Evolutionary conservation across 2,797 vertebrate species (phyloP).

Genomic region (Arnoldichthys spilopterus): DNA sequence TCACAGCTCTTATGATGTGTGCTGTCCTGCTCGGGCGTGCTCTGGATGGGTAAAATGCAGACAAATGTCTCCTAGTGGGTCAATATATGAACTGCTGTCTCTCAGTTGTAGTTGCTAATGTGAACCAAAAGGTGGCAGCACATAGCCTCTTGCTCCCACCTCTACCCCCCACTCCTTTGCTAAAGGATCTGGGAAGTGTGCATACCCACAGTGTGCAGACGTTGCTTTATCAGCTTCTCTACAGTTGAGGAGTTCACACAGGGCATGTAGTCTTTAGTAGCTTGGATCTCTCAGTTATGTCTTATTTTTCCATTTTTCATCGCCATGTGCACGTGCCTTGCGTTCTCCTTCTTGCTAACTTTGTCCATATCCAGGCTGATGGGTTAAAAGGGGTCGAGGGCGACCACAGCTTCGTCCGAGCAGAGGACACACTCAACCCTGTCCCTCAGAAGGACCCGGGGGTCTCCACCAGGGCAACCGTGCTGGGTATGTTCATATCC

Average conservation of each 20-base stretch:
- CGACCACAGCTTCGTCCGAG: constrained; percentile 13
- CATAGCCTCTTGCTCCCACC: not conserved
- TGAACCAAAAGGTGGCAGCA: constrained; percentile 38
- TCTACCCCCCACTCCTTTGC: not conserved
- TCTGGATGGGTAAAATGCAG: too few species aligned
- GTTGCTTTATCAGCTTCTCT: not conserved
- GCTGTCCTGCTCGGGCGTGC: too few species aligned
- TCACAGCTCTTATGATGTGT: too few species aligned
- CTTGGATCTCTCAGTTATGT: constrained; percentile 37
- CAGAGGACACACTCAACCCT: not conserved
- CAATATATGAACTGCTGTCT: not conserved
- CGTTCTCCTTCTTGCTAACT: constrained; percentile 21
- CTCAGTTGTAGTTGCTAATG: not conserved
- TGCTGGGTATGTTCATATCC: not conserved
- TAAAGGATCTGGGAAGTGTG: not conserved
- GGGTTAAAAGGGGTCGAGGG: constrained; percentile 22
- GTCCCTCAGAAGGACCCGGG: not conserved
- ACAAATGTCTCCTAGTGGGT: too few species aligned
- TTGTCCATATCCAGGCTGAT: constrained; percentile 31
- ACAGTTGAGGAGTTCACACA: constrained; percentile 15
- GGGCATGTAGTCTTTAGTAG: constrained; percentile 6
- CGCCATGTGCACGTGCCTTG: constrained; percentile 35
- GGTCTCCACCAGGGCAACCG: not conserved
- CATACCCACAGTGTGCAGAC: not conserved
- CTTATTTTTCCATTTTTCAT: constrained; percentile 28